Percentiles rank a stretch among this genome's conserved stretches.
Evolutionary conservation across 2,888 invertebrate genomes (phyloP).

Genomic region (Dicranocentrus wangi): DNA sequence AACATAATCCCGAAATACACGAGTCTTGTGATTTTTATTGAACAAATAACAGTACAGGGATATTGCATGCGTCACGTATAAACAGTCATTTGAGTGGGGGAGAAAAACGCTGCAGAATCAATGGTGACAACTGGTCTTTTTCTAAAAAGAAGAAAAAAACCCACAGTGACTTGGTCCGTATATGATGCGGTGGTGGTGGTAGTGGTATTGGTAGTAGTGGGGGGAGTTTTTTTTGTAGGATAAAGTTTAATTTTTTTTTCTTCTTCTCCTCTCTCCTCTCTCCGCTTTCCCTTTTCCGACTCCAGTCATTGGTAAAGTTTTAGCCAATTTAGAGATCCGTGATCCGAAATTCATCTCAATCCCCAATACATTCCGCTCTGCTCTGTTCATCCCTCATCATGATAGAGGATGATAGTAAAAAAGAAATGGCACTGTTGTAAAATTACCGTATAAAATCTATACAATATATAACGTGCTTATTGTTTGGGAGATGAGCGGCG

Average conservation of each 20-base stretch:
- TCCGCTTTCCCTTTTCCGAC: too few relatives aligned
- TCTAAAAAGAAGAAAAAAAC: neutral
- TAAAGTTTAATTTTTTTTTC: slow-evolving; percentile 38
- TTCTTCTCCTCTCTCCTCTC: too few relatives aligned
- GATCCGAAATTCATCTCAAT: slow-evolving; percentile 23
- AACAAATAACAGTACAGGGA: slow-evolving; percentile 50
- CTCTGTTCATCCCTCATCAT: slow-evolving; percentile 11
- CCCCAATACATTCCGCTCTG: too few relatives aligned
- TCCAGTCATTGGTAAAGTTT: slow-evolving; percentile 40
- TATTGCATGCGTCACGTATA: slow-evolving; percentile 37
- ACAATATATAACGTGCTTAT: too few relatives aligned
- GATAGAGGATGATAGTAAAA: slow-evolving; percentile 8
- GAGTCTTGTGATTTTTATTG: slow-evolving; percentile 55
- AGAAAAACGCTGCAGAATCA: slow-evolving; percentile 32
- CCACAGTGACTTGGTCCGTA: too few relatives aligned
- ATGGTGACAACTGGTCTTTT: slow-evolving; percentile 36
- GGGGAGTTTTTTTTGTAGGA: too few relatives aligned
- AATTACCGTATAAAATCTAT: too few relatives aligned
- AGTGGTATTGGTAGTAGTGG: neutral
- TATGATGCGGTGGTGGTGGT: too few relatives aligned
- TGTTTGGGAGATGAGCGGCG: too few relatives aligned
- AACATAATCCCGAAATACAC: slow-evolving; percentile 41
- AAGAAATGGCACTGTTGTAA: slow-evolving; percentile 1
- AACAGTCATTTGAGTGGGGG: slow-evolving; percentile 20
- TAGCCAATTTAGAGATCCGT: slow-evolving; percentile 35